Evolutionary conservation across 2,888 invertebrate species (phyloP).

Genomic region (Diarsia mendica): DNA sequence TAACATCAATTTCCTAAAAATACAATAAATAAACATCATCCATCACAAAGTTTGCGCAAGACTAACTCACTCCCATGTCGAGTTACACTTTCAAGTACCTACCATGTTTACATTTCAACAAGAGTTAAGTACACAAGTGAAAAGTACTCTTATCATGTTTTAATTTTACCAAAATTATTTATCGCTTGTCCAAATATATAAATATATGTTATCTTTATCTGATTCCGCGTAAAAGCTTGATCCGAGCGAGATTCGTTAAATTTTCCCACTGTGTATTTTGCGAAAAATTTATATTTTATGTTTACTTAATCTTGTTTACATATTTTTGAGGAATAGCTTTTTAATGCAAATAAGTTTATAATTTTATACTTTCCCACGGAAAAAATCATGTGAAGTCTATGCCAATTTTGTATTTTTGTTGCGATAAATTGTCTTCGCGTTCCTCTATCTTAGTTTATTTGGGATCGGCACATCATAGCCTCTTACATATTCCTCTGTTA

Average conservation of each 20-base stretch:
- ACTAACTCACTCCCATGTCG: slow-evolving; percentile 18
- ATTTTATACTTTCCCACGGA: slow-evolving; percentile 32
- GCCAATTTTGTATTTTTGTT: background rate
- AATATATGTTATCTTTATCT: slow-evolving; percentile 55
- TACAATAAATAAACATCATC: slow-evolving; percentile 9
- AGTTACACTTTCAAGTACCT: slow-evolving; percentile 49
- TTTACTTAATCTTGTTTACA: slow-evolving; percentile 1
- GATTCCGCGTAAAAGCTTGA: slow-evolving; percentile 41
- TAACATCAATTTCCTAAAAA: background rate
- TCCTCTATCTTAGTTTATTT: background rate
- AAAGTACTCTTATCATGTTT: slow-evolving; percentile 59
- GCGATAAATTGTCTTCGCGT: background rate
- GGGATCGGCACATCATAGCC: no score
- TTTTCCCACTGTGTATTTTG: slow-evolving; percentile 59
- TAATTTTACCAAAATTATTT: slow-evolving; percentile 59
- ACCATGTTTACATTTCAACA: slow-evolving; percentile 65
- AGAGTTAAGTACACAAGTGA: slow-evolving; percentile 66
- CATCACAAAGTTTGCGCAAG: slow-evolving; percentile 13
- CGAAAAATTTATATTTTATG: slow-evolving; percentile 11
- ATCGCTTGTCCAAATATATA: slow-evolving; percentile 55
- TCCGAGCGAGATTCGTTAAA: slow-evolving; percentile 57
- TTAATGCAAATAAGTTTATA: slow-evolving; percentile 32
- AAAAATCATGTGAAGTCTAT: background rate
- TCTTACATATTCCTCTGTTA: no score
- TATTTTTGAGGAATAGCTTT: slow-evolving; percentile 11